Base-by-base conservation (phyloP, 2,888 invertebrate species). In the Bellardia bayeri region DNA sequence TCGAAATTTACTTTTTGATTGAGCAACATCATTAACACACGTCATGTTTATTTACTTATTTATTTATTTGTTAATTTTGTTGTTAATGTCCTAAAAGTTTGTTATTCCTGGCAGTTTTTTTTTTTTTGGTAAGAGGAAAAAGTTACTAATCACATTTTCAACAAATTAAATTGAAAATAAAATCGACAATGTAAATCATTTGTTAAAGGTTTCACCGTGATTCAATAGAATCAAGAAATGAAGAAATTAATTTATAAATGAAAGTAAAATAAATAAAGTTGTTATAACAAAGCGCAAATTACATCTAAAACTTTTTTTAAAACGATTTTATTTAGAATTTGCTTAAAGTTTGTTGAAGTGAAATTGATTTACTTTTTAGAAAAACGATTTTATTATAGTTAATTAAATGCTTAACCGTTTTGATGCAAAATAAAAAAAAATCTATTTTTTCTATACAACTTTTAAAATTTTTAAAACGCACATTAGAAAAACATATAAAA, bases 101-200 rank as follows among this genome's bases (percentile, higher is more conserved):
- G 40, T 69, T 69, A 51, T 75, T 14, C 49, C 64, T 66, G 40
- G 49, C 72, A 54, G 30, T 79, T 45, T 64, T 51, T 40, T 58
- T 54, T 58, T 58, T 23, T 58, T 84, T 23, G 40, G 16, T 16
- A 72, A 42, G n/a, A 3, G 33, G 42, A 69, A 82, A 91, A 92
- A 92, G 89, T 92, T 91, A 89, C 91, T 91, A 91, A 92, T 92
- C 91, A 90, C 91, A 91, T 92, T 92, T 91, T 88, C 90, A 90
- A 90, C 91, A 91, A 89, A 91, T 91, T 91, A 91, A 91, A 90
- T 91, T 91, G 90, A 91, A 86, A 82, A 81, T 91, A 89, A 69
- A 82, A 75, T 79, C 74, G 82, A 69, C 79, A 74, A 82, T 68
- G 56, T 40, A 16, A 61, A 71, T 75, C 75, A 81, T 80, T 74